These are phyloP conservation scores for Catostomus latipinnis DNA, from an alignment of 2,797 vertebrate species.

Conservation along the genomic window DNA sequence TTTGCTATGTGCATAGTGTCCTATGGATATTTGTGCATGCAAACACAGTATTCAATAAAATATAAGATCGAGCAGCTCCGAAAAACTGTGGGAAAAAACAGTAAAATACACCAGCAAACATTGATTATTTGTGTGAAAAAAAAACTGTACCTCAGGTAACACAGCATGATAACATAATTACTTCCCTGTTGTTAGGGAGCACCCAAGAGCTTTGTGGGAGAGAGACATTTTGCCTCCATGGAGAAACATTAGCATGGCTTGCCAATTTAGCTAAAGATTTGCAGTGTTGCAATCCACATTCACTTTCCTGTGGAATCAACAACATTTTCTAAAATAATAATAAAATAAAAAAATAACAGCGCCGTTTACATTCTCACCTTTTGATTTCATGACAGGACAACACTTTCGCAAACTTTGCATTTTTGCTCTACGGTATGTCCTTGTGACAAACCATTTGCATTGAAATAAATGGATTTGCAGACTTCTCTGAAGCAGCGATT, in stretches of 20 bases:
- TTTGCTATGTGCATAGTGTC: background rate
- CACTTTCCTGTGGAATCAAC: too few species aligned
- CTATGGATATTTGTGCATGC: background rate
- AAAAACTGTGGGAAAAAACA: background rate
- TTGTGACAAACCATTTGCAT: background rate
- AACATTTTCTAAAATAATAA: too few species aligned
- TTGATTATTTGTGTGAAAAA: background rate
- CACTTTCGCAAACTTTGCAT: too few species aligned
- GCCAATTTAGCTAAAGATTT: slow-evolving; percentile 44
- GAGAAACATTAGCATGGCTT: slow-evolving; percentile 22
- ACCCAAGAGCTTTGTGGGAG: slow-evolving; percentile 9
- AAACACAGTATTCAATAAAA: background rate
- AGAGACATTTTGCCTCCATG: slow-evolving; percentile 16
- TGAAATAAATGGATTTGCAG: background rate
- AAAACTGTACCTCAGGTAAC: slow-evolving; percentile 6
- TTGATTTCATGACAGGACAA: too few species aligned
- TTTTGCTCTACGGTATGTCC: too few species aligned
- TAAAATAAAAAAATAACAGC: too few species aligned
- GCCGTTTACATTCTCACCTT: too few species aligned
- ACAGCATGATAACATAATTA: background rate
- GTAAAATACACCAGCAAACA: background rate
- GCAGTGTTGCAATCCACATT: background rate
- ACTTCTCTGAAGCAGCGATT: background rate
- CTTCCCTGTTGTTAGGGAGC: slow-evolving; percentile 10
- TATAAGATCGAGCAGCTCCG: background rate